Percentiles rank a stretch among this genome's conserved stretches.
phyloP scores from a whole-genome alignment of 2,888 invertebrate genomes.

The Leucozona laternaria region DNA sequence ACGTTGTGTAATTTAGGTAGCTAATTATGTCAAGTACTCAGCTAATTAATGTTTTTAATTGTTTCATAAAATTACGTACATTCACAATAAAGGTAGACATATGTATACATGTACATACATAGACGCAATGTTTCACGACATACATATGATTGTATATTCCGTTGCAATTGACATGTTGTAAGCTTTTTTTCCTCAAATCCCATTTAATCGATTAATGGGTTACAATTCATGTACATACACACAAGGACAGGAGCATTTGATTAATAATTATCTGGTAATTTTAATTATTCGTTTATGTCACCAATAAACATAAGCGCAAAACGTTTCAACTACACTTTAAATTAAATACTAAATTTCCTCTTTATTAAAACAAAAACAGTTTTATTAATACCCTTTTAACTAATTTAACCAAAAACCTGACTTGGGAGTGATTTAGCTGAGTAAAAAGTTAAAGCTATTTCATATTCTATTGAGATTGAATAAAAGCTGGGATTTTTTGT shows the following conservation, averaged over 20 bases:
- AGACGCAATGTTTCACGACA: neutral
- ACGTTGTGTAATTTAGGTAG: conserved; percentile 53
- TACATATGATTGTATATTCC: neutral
- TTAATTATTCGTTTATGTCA: neutral
- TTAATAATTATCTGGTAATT: conserved; percentile 35
- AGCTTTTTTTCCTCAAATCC: neutral
- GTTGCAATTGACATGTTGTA: conserved; percentile 23
- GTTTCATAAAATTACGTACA: neutral
- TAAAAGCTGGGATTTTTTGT: no score
- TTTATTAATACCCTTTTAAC: no score
- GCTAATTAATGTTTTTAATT: conserved; percentile 43
- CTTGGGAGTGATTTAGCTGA: no score
- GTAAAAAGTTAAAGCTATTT: no score
- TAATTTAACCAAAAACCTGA: no score
- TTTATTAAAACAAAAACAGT: neutral
- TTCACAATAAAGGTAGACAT: neutral
- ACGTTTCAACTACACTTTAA: neutral
- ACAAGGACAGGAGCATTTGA: conserved; percentile 19
- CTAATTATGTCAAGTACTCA: conserved; percentile 52
- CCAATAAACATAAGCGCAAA: neutral
- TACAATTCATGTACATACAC: neutral
- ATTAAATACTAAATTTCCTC: neutral
- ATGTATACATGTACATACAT: neutral
- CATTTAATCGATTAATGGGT: conserved; percentile 23
- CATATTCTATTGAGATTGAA: no score